Evolutionary conservation across 2,113 vertebrate genomes (phyloP).

Genomic region (Oplegnathus fasciatus): DNA sequence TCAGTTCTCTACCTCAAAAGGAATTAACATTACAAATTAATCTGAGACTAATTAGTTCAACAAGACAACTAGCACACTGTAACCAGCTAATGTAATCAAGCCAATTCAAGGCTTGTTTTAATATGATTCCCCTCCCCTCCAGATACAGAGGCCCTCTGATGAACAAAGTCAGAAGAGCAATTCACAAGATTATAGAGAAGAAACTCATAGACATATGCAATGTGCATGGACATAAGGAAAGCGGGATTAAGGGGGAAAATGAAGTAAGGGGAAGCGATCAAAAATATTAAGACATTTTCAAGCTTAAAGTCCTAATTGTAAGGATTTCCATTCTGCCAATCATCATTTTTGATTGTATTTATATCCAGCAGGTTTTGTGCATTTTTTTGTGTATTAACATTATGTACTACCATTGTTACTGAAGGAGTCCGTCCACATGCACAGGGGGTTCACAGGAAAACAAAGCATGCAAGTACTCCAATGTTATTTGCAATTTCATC

Average conservation of each 20-base stretch:
- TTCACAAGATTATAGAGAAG: not conserved
- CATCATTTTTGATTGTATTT: too few relatives aligned
- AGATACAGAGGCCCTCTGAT: not conserved
- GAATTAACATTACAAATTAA: conserved; percentile 1
- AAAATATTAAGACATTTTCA: not conserved
- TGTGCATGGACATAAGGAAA: too few relatives aligned
- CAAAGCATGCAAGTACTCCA: too few relatives aligned
- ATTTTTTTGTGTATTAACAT: too few relatives aligned
- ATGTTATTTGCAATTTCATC: too few relatives aligned
- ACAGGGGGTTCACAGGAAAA: too few relatives aligned
- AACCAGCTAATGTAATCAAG: not conserved
- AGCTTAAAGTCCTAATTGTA: not conserved
- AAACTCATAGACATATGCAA: not conserved
- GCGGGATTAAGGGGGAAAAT: too few relatives aligned
- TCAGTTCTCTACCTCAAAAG: not conserved
- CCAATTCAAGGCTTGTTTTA: not conserved
- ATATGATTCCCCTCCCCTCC: not conserved
- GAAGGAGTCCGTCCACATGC: too few relatives aligned
- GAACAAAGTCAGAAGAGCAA: not conserved
- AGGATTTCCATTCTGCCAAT: too few relatives aligned
- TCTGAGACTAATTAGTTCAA: not conserved
- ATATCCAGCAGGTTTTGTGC: too few relatives aligned
- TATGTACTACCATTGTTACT: too few relatives aligned
- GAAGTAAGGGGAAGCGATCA: too few relatives aligned
- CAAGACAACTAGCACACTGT: not conserved